A percentile compares a stretch with the other conserved stretches of the same genome.
phyloP scores from a whole-genome alignment of 2,888 invertebrate species.

The Altica lythri region DNA sequence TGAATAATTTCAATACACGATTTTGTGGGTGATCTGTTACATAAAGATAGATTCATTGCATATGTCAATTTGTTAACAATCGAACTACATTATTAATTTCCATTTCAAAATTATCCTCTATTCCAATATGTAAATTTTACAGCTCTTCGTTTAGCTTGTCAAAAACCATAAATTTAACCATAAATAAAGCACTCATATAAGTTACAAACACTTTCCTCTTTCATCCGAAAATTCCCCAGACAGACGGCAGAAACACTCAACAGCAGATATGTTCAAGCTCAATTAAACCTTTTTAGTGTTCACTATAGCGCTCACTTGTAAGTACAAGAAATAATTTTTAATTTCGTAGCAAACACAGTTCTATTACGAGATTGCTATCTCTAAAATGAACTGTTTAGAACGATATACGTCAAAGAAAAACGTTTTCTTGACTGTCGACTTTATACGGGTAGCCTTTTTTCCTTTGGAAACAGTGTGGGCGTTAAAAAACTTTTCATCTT shows the following conservation, averaged over 20 bases:
- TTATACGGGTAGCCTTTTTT: no score
- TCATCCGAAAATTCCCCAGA: slow-evolving; percentile 11
- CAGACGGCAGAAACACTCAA: slow-evolving; percentile 21
- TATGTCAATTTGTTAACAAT: no score
- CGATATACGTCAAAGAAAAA: slow-evolving; percentile 13
- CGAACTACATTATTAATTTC: no score
- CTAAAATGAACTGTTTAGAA: slow-evolving; percentile 8
- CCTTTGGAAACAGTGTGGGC: no score
- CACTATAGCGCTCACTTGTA: slow-evolving; percentile 32
- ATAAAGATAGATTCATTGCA: no score
- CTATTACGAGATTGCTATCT: slow-evolving; percentile 22
- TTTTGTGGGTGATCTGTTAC: slow-evolving; percentile 15
- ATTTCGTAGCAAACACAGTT: slow-evolving; percentile 33
- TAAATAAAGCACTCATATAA: not conserved
- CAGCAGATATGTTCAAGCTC: slow-evolving; percentile 26
- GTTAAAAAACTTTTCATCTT: no score
- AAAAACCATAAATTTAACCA: no score
- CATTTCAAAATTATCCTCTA: no score
- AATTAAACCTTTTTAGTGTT: slow-evolving; percentile 34
- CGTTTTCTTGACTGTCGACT: slow-evolving; percentile 1
- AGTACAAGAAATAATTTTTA: slow-evolving; percentile 37
- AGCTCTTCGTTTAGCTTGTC: no score
- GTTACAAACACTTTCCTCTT: slow-evolving; percentile 7
- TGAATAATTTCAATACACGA: slow-evolving; percentile 14
- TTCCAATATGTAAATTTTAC: no score